A percentile compares a stretch with the other conserved stretches of the same genome.
Conservation (phyloP, 2,797 vertebrate species). For the Aeoliscus strigatus region DNA sequence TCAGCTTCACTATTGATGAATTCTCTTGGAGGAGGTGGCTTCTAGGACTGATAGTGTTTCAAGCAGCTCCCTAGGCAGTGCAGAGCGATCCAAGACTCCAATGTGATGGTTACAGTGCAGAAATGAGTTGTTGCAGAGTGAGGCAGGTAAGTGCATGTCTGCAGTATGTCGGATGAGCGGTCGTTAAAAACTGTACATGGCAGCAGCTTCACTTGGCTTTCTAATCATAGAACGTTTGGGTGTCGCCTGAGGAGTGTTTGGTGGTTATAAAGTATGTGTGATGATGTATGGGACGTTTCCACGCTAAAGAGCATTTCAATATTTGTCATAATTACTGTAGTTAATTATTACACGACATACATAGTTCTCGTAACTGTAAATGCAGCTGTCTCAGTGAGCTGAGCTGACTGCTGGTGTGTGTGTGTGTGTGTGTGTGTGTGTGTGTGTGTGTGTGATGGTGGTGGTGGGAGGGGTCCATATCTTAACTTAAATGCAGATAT, state of each 20-base stretch:
- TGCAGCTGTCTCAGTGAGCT: too few species aligned
- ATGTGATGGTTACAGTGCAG: constrained; percentile 62
- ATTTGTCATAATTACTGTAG: too few species aligned
- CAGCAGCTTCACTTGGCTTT: constrained; percentile 40
- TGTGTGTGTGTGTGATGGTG: too few species aligned
- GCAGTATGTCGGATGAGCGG: constrained; percentile 65
- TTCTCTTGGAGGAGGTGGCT: constrained; percentile 37
- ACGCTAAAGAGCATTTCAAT: too few species aligned
- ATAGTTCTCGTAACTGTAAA: too few species aligned
- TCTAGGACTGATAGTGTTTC: constrained; percentile 46
- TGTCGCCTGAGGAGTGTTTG: too few species aligned
- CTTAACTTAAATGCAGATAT: constrained; percentile 38
- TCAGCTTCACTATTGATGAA: constrained; percentile 31
- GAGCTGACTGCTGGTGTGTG: constrained; percentile 17
- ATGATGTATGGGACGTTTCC: too few species aligned
- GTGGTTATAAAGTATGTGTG: too few species aligned
- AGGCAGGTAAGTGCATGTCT: constrained; percentile 80
- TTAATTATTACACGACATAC: too few species aligned
- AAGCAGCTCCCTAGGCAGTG: constrained; percentile 38
- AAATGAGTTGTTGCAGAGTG: constrained; percentile 53
- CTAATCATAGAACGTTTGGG: too few species aligned
- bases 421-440: constrained; percentile 14
- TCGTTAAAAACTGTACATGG: constrained; percentile 64
- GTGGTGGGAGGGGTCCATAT: constrained; percentile 30
- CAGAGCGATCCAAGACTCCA: constrained; percentile 27